Evolutionary conservation across 2,113 vertebrate genomes (phyloP).

Genomic region (Microcebus griseorufus): DNA sequence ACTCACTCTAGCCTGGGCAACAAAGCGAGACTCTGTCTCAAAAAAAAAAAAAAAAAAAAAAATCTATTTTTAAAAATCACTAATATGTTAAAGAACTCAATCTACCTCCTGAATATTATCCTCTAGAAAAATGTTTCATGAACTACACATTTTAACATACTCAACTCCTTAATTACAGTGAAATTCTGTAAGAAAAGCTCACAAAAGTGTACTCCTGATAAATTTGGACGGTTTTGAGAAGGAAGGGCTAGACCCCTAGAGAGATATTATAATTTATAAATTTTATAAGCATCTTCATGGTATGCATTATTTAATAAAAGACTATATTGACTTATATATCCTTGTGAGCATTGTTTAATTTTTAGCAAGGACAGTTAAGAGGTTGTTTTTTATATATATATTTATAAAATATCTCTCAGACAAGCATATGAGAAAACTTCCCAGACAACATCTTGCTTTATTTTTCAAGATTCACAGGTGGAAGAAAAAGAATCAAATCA

Average conservation of each 20-base stretch:
- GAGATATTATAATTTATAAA: neutral
- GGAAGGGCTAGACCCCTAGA: neutral
- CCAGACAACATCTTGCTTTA: constrained; percentile 66
- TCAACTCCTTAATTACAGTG: neutral
- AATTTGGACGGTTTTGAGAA: neutral
- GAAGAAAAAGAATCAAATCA: neutral
- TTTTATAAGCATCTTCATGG: constrained; percentile 26
- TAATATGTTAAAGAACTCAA: neutral
- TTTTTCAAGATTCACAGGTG: constrained; percentile 65
- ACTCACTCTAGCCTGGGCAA: too few relatives aligned
- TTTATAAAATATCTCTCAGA: constrained; percentile 66
- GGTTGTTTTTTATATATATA: neutral
- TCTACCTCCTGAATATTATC: neutral
- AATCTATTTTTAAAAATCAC: too few relatives aligned
- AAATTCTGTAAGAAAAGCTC: neutral
- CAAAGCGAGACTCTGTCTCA: too few relatives aligned
- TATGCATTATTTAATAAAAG: constrained; percentile 43
- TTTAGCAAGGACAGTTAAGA: constrained; percentile 63
- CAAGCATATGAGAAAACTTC: constrained; percentile 62
- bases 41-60: too few relatives aligned
- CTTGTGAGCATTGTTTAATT: constrained; percentile 48
- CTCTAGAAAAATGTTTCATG: neutral
- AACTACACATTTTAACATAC: neutral
- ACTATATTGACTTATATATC: constrained; percentile 37
- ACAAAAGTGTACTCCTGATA: neutral